Percentiles rank a stretch among this genome's conserved stretches.
These are phyloP conservation scores for Euleptes europaea DNA, from an alignment of 2,113 vertebrate genomes.

Conservation along the genomic window DNA sequence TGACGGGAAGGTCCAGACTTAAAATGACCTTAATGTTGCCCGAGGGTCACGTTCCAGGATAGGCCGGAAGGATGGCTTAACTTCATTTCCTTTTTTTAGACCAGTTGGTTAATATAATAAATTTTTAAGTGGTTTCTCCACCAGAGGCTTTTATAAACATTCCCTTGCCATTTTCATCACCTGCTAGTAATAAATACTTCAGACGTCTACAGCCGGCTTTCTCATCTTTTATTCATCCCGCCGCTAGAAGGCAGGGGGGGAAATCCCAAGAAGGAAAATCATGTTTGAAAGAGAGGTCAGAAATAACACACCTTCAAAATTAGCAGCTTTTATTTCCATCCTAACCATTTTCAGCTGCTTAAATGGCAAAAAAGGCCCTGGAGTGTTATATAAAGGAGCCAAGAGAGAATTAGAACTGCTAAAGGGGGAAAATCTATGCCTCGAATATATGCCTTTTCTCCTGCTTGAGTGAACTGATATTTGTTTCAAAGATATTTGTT, in stretches of 20 bases:
- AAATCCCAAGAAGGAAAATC: conserved; percentile 25
- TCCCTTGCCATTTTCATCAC: conserved; percentile 36
- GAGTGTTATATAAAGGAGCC: background rate
- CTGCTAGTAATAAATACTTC: conserved; percentile 59
- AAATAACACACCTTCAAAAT: conserved; percentile 10
- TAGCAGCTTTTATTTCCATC: conserved; percentile 6
- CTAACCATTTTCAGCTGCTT: conserved; percentile 13
- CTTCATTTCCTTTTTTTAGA: conserved; percentile 20
- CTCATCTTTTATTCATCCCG: conserved; percentile 68
- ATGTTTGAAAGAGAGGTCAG: conserved; percentile 18
- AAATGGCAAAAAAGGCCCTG: background rate
- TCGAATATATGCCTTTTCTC: no score
- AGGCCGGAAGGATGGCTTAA: background rate
- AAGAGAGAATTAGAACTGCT: background rate
- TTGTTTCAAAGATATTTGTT: no score
- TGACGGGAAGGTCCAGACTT: background rate
- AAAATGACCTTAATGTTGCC: background rate
- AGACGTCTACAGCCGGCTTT: conserved; percentile 39
- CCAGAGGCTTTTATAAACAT: conserved; percentile 27
- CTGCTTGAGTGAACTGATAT: no score
- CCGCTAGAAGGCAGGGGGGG: background rate
- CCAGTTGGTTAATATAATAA: conserved; percentile 16
- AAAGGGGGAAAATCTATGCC: background rate
- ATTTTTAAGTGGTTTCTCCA: background rate
- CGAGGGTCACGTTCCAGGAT: background rate